phyloP scores from a whole-genome alignment of 1,140 invertebrate genomes.

The Portunus trituberculatus region DNA sequence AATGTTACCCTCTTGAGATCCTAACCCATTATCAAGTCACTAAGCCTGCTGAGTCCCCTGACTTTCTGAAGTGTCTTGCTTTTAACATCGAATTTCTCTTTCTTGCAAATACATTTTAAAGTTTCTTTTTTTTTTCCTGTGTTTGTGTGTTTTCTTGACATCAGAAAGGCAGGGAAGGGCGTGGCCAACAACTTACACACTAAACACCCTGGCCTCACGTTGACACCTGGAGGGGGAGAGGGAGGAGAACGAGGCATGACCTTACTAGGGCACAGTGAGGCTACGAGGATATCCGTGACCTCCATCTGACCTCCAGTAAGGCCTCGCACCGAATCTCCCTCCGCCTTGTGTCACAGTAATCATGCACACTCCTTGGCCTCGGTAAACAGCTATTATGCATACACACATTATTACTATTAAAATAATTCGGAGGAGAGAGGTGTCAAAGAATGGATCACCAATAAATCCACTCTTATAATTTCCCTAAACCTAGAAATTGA shows the following conservation, averaged over 20 bases:
- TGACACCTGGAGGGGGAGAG: slow-evolving; percentile 15
- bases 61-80: slow-evolving; percentile 32
- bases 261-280: background rate
- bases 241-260: background rate
- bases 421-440: slow-evolving; percentile 75
- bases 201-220: slow-evolving; percentile 62
- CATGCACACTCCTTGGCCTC: slow-evolving; percentile 65
- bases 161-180: slow-evolving; percentile 49
- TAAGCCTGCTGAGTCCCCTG: slow-evolving; percentile 47
- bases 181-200: slow-evolving; percentile 66
- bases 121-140: background rate
- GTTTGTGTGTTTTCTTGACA: background rate
- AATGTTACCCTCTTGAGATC: slow-evolving; percentile 63
- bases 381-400: slow-evolving; percentile 68
- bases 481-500: slow-evolving; percentile 69
- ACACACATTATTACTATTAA: slow-evolving; percentile 69
- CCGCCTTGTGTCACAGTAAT: slow-evolving; percentile 46
- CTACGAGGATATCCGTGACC: background rate
- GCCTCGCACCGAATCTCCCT: background rate
- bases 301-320: background rate
- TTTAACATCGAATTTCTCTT: background rate
- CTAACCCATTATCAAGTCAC: slow-evolving; percentile 69
- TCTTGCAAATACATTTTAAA: background rate
- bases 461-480: slow-evolving; percentile 31
- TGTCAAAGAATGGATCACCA: slow-evolving; percentile 51